phyloP scores from a whole-genome alignment of 53 echinoderm and acorn worm species.

The Apostichopus leukothele region DNA sequence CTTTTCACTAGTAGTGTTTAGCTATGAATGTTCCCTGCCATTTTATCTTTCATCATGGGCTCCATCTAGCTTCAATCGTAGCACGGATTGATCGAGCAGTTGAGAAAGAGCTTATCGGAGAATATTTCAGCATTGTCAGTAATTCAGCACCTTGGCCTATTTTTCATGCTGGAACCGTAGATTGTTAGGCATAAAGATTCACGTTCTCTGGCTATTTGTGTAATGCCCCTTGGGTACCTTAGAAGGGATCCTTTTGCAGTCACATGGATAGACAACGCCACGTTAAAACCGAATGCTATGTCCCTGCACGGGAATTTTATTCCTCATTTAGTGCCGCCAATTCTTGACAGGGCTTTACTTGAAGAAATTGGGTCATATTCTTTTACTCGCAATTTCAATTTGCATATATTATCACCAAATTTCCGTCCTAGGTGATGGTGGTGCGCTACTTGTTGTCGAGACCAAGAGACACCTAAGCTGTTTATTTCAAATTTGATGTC shows the following conservation, averaged over 20 bases:
- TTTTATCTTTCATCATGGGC: too few species aligned
- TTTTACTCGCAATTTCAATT: slow-evolving; percentile 9
- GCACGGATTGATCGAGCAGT: too few species aligned
- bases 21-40: too few species aligned
- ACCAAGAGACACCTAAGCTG: slow-evolving; percentile 19
- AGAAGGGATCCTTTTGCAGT: not conserved
- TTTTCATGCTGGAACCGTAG: not conserved
- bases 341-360: not conserved
- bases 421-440: not conserved
- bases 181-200: not conserved
- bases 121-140: not conserved
- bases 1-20: too few species aligned
- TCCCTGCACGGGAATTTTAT: not conserved
- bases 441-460: not conserved
- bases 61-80: too few species aligned
- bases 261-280: not conserved
- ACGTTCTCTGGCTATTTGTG: not conserved
- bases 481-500: slow-evolving; percentile 8
- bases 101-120: too few species aligned
- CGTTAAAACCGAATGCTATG: not conserved
- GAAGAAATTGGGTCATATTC: not conserved
- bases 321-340: not conserved
- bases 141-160: not conserved
- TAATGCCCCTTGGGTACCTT: not conserved
- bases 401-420: slow-evolving; percentile 8